These are phyloP conservation scores for Dastarcus helophoroides DNA, from an alignment of 2,888 invertebrate species.

Conservation along the genomic window DNA sequence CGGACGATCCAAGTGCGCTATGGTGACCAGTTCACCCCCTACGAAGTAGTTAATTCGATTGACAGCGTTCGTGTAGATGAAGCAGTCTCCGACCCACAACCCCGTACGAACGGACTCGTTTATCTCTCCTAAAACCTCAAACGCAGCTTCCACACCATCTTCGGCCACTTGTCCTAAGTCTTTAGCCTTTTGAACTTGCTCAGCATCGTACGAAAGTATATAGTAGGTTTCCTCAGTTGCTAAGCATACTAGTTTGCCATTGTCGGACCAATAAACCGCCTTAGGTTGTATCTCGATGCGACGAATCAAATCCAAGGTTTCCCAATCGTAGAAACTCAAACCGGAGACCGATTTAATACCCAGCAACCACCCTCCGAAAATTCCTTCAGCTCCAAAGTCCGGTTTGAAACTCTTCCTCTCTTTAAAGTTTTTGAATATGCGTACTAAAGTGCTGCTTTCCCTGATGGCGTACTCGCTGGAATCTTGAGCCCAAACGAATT, in stretches of 20 bases:
- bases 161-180: slow-evolving; percentile 73
- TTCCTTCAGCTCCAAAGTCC: slow-evolving; percentile 91
- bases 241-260: slow-evolving; percentile 83
- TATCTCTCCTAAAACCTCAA: slow-evolving; percentile 93
- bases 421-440: slow-evolving; percentile 97
- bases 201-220: slow-evolving; percentile 78
- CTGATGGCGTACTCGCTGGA: slow-evolving; percentile 80
- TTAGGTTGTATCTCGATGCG: slow-evolving; percentile 94
- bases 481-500: slow-evolving; percentile 98
- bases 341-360: slow-evolving; percentile 85
- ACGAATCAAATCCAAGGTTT: slow-evolving; percentile 78
- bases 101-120: slow-evolving; percentile 90
- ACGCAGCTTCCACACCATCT: slow-evolving; percentile 92
- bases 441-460: slow-evolving; percentile 33
- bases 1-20: slow-evolving; percentile 93
- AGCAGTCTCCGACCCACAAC: slow-evolving; percentile 97
- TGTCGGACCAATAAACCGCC: slow-evolving; percentile 95
- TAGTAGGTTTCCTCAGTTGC: slow-evolving; percentile 94
- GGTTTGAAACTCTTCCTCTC: slow-evolving; percentile 92
- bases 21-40: slow-evolving; percentile 97
- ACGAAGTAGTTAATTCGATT: slow-evolving; percentile 98
- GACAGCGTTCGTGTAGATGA: slow-evolving; percentile 96
- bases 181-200: slow-evolving; percentile 64
- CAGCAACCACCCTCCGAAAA: slow-evolving; percentile 33
- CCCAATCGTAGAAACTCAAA: slow-evolving; percentile 96